These are phyloP conservation scores for Corythornis vintsioides DNA, from an alignment of 2,113 vertebrate genomes.

Conservation along the genomic window DNA sequence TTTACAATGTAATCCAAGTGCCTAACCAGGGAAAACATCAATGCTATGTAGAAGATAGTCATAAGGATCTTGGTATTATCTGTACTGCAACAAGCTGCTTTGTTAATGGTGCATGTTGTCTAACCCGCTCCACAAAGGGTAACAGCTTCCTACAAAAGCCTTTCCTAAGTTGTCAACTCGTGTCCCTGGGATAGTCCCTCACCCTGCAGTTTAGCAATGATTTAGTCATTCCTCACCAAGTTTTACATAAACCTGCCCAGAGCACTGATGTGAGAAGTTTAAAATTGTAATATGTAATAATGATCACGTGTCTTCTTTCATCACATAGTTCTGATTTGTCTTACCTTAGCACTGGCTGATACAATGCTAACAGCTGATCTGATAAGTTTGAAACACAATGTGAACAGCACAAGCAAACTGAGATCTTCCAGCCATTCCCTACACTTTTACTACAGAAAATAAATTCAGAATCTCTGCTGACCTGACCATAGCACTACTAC, in stretches of 20 bases:
- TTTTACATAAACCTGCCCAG: neutral
- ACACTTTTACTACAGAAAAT: neutral
- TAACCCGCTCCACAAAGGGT: neutral
- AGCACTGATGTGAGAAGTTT: neutral
- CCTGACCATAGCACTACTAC: neutral
- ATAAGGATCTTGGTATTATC: neutral
- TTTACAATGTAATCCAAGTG: neutral
- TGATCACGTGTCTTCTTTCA: neutral
- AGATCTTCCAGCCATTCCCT: neutral
- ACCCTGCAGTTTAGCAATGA: neutral
- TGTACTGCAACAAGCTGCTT: neutral
- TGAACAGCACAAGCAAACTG: neutral
- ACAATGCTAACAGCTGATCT: accelerated
- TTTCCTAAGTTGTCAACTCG: accelerated
- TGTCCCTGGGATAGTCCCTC: neutral
- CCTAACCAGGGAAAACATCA: neutral
- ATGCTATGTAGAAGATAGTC: neutral
- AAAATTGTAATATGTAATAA: neutral
- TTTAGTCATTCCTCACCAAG: neutral
- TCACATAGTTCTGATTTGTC: neutral
- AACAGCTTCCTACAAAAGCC: neutral
- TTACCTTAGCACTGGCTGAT: neutral
- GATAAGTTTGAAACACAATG: neutral
- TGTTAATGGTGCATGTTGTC: neutral
- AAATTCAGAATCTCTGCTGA: neutral